Conservation (phyloP, 2,888 invertebrate species). For the Volucella inanis region DNA sequence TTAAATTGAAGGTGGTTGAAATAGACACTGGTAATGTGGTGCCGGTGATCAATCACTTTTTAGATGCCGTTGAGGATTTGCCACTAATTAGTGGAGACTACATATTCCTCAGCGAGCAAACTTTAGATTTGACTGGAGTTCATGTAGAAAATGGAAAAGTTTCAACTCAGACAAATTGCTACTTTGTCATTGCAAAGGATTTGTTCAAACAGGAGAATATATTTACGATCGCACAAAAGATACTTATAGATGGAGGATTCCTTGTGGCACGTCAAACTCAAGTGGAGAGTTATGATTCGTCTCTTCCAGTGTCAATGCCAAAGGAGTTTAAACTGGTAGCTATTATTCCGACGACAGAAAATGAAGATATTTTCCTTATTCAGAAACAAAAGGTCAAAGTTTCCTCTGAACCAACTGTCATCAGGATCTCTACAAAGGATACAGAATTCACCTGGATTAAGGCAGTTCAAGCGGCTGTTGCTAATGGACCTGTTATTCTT, state of each 20-base stretch:
- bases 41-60: slow-evolving; percentile 85
- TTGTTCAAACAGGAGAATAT: slow-evolving; percentile 77
- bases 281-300: slow-evolving; percentile 80
- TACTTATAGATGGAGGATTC: slow-evolving; percentile 86
- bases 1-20: slow-evolving; percentile 86
- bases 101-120: slow-evolving; percentile 83
- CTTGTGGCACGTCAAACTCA: slow-evolving; percentile 84
- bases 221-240: slow-evolving; percentile 83
- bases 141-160: slow-evolving; percentile 87
- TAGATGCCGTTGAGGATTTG: slow-evolving; percentile 86
- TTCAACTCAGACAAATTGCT: slow-evolving; percentile 79
- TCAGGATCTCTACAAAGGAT: slow-evolving; percentile 79
- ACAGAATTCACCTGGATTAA: slow-evolving; percentile 80
- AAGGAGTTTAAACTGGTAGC: slow-evolving; percentile 78
- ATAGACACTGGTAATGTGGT: slow-evolving; percentile 84
- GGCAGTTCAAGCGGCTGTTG: slow-evolving; percentile 78
- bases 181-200: slow-evolving; percentile 79
- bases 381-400: slow-evolving; percentile 77
- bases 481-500: slow-evolving; percentile 84
- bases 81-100: slow-evolving; percentile 88
- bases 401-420: slow-evolving; percentile 74
- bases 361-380: slow-evolving; percentile 79
- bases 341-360: slow-evolving; percentile 78
- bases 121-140: slow-evolving; percentile 83
- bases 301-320: slow-evolving; percentile 74